These are phyloP conservation scores for Mesocricetus auratus DNA, from an alignment of 2,113 vertebrate species.

Conservation along the genomic window DNA sequence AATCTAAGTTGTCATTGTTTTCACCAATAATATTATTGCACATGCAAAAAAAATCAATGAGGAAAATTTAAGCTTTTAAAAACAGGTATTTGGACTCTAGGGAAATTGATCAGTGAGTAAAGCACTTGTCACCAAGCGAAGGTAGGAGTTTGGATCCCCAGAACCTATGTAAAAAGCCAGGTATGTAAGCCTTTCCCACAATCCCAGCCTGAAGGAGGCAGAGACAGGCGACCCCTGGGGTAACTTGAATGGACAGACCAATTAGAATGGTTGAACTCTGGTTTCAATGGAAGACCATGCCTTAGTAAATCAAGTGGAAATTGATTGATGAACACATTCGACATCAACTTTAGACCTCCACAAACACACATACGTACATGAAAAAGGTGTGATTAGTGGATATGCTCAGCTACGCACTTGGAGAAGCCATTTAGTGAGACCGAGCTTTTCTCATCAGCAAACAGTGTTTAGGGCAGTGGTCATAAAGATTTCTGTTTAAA, in stretches of 20 bases:
- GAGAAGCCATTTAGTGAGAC: neutral
- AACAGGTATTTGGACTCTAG: neutral
- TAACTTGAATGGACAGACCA: neutral
- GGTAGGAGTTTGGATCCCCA: neutral
- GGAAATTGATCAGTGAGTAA: neutral
- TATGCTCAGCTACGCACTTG: neutral
- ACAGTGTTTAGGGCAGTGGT: neutral
- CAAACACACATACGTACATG: neutral
- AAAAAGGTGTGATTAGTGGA: neutral
- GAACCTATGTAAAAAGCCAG: neutral
- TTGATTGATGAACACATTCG: neutral
- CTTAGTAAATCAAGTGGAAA: neutral
- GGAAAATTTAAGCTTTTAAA: neutral
- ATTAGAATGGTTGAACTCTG: neutral
- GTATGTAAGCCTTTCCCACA: neutral
- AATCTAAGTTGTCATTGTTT: constrained; percentile 50
- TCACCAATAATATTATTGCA: neutral
- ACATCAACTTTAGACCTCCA: neutral
- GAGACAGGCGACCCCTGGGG: no score
- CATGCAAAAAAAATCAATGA: neutral
- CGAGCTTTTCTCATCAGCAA: neutral
- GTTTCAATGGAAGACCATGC: neutral
- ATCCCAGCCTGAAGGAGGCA: neutral
- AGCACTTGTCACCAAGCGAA: neutral
- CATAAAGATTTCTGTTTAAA: neutral